Conservation (phyloP, 2,888 invertebrate species). For the Leptinotarsa peninsularis region DNA sequence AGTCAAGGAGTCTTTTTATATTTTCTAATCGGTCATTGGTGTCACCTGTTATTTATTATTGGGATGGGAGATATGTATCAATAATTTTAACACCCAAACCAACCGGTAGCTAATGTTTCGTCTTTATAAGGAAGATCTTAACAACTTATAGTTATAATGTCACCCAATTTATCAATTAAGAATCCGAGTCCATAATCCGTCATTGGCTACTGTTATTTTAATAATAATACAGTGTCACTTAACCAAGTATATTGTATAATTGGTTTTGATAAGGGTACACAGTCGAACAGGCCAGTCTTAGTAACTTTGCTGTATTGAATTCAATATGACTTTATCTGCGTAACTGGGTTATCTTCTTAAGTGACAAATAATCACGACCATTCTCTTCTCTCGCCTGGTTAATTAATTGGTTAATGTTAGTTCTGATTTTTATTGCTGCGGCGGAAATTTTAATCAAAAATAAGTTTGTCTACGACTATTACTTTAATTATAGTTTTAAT, state of each 20-base stretch:
- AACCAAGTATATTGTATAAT: slow-evolving; percentile 66
- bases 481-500: slow-evolving; percentile 50
- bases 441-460: slow-evolving; percentile 60
- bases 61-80: slow-evolving; percentile 34
- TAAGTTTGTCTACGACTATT: slow-evolving; percentile 48
- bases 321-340: slow-evolving; percentile 46
- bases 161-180: slow-evolving; percentile 67
- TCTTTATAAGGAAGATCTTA: slow-evolving; percentile 25
- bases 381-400: slow-evolving; percentile 56
- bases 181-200: slow-evolving; percentile 61
- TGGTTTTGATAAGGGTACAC: slow-evolving; percentile 67
- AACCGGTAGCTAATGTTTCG: slow-evolving; percentile 25
- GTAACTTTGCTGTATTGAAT: slow-evolving; percentile 31
- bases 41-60: slow-evolving; percentile 48
- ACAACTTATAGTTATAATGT: slow-evolving; percentile 52
- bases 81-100: background rate
- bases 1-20: slow-evolving; percentile 36
- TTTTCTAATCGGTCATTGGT: slow-evolving; percentile 44
- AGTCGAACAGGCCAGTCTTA: slow-evolving; percentile 50
- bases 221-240: slow-evolving; percentile 65
- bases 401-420: slow-evolving; percentile 66
- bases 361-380: slow-evolving; percentile 66
- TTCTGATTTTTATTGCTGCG: slow-evolving; percentile 62
- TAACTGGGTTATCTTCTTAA: slow-evolving; percentile 64
- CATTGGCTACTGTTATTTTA: slow-evolving; percentile 64